These are phyloP conservation scores for Microtus montanus DNA, from an alignment of 2,113 vertebrate genomes.

Conservation along the genomic window DNA sequence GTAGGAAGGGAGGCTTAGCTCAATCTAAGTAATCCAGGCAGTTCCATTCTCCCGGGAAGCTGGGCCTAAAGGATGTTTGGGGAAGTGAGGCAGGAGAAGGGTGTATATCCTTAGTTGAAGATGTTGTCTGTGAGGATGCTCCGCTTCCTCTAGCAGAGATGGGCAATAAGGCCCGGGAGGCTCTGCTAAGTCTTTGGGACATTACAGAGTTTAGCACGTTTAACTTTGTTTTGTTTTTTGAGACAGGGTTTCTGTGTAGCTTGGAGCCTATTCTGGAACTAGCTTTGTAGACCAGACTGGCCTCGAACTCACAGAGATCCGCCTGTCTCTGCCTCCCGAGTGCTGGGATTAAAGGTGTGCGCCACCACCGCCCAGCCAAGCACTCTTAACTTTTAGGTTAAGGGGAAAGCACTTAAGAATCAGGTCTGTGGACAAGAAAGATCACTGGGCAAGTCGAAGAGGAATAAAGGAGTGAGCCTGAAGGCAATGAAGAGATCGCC, in stretches of 20 bases:
- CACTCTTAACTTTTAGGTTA: conserved; percentile 11
- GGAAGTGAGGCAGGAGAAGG: background rate
- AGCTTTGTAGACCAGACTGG: no score
- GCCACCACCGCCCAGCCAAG: background rate
- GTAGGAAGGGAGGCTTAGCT: background rate
- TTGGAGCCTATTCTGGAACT: no score
- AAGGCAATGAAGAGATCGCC: no score
- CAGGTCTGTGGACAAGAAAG: background rate
- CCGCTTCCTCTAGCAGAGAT: background rate
- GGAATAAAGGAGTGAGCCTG: background rate
- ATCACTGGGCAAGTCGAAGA: background rate
- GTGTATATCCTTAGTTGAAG: background rate
- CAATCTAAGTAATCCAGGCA: background rate
- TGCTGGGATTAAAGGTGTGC: no score
- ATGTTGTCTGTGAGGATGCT: background rate
- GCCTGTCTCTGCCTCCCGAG: no score
- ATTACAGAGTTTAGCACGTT: conserved; percentile 1
- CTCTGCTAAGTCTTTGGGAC: background rate
- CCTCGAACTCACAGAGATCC: no score
- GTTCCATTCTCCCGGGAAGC: background rate
- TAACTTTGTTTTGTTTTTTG: no score
- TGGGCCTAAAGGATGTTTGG: background rate
- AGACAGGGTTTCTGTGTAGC: no score
- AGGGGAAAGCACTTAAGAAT: background rate
- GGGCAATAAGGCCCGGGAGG: background rate